Conservation (phyloP, 2,888 invertebrate species). For the Heteromyza rotundicornis region DNA sequence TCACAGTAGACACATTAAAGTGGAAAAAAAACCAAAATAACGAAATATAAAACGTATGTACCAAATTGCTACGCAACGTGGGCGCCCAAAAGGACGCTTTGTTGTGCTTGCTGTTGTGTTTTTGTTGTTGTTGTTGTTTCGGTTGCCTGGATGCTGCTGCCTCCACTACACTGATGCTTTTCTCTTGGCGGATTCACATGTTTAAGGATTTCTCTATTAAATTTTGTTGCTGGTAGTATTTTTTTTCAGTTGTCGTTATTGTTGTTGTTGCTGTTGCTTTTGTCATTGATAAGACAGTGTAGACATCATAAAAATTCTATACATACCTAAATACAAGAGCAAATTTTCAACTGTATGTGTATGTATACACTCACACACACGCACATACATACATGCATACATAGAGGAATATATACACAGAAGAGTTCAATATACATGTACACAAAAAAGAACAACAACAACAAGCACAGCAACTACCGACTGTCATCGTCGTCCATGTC, state of each 20-base stretch:
- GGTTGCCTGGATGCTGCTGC: too few relatives aligned
- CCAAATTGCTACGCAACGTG: too few relatives aligned
- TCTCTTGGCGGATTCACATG: too few relatives aligned
- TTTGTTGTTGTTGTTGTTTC: too few relatives aligned
- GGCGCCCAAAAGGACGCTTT: too few relatives aligned
- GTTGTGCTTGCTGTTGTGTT: too few relatives aligned
- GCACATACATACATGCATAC: conserved; percentile 34
- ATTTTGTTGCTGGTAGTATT: neutral
- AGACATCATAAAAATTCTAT: conserved; percentile 45
- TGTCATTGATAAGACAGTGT: conserved; percentile 42
- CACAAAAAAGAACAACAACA: neutral
- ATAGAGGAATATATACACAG: conserved; percentile 34
- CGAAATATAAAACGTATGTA: neutral
- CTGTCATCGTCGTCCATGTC: too few relatives aligned
- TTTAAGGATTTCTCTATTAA: neutral
- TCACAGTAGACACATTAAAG: too few relatives aligned
- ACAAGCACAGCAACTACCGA: neutral
- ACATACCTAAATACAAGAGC: neutral
- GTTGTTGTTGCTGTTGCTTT: conserved; percentile 27
- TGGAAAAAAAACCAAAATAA: conserved; percentile 14
- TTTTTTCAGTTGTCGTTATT: conserved; percentile 10
- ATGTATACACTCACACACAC: neutral
- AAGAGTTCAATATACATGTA: conserved; percentile 27
- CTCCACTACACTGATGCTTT: too few relatives aligned
- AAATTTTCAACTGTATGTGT: too few relatives aligned